Percentiles rank a stretch among this genome's conserved stretches.
Conservation (phyloP, 2,888 invertebrate species). For the Ophion costatus region DNA sequence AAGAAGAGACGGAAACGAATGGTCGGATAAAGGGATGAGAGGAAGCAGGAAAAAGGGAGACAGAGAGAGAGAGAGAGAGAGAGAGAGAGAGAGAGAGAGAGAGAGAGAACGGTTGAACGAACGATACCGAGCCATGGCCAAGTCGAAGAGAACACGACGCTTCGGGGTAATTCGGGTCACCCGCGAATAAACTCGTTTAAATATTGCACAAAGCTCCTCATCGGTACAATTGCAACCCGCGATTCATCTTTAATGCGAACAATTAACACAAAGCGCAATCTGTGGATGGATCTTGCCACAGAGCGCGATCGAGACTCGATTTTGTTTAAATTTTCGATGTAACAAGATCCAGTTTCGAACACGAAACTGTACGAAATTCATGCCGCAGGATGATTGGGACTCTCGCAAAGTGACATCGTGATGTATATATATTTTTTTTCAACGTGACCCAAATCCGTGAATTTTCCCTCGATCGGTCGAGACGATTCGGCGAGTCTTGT, state of each 20-base stretch:
- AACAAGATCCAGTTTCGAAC: background rate
- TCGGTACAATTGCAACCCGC: background rate
- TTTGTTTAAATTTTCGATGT: background rate
- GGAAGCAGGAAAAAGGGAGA: slow-evolving; percentile 5
- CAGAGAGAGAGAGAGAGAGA: slow-evolving; percentile 35
- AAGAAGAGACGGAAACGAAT: slow-evolving; percentile 31
- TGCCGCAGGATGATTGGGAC: no score
- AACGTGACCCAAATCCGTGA: no score
- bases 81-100: slow-evolving; percentile 42
- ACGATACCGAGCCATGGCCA: slow-evolving; percentile 40
- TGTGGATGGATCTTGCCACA: background rate
- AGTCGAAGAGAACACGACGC: slow-evolving; percentile 18
- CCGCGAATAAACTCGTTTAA: slow-evolving; percentile 8
- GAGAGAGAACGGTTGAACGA: slow-evolving; percentile 40
- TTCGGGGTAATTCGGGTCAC: slow-evolving; percentile 25
- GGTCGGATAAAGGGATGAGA: slow-evolving; percentile 30
- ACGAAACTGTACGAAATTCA: background rate
- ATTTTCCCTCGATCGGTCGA: no score
- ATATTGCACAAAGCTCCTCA: background rate
- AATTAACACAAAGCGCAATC: background rate
- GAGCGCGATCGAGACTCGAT: background rate
- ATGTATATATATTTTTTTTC: no score
- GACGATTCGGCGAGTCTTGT: no score
- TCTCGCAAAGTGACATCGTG: no score
- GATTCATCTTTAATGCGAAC: background rate